Evolutionary conservation across 2,113 vertebrate species (phyloP).

Genomic region (Bothrops jararaca): DNA sequence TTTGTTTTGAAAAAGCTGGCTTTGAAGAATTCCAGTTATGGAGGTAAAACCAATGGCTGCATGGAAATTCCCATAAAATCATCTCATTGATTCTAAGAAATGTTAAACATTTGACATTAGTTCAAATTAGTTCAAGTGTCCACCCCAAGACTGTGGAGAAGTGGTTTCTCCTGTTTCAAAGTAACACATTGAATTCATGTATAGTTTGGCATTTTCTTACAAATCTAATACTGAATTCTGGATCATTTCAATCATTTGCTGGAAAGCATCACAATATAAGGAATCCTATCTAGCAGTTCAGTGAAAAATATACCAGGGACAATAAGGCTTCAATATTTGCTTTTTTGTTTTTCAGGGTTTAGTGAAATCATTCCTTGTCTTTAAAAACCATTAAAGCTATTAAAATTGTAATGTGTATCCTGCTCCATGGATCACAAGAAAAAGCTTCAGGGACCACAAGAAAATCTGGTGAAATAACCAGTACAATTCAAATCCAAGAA

Average conservation of each 20-base stretch:
- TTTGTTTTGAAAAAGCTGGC: not conserved
- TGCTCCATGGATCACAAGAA: not conserved
- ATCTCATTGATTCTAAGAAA: not conserved
- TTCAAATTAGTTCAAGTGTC: not conserved
- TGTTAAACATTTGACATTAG: not conserved
- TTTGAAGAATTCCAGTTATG: not conserved
- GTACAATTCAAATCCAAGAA: not conserved
- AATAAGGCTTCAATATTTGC: not conserved
- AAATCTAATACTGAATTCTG: not conserved
- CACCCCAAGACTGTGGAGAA: not conserved
- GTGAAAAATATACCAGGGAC: not conserved
- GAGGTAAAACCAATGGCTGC: not conserved
- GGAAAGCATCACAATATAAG: not conserved
- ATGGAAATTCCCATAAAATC: not conserved
- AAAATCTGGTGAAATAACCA: not conserved
- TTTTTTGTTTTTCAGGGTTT: not conserved
- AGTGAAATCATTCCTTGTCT: not conserved
- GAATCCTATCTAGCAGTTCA: not conserved
- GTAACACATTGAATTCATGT: not conserved
- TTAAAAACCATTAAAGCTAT: not conserved
- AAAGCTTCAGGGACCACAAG: not conserved
- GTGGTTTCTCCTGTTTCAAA: not conserved
- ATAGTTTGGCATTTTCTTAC: not conserved
- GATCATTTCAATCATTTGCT: slow-evolving; percentile 1
- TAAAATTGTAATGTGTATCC: not conserved